Percentiles rank a stretch among this genome's conserved stretches.
These are phyloP conservation scores for Takifugu flavidus DNA, from an alignment of 2,113 vertebrate species.

Conservation along the genomic window DNA sequence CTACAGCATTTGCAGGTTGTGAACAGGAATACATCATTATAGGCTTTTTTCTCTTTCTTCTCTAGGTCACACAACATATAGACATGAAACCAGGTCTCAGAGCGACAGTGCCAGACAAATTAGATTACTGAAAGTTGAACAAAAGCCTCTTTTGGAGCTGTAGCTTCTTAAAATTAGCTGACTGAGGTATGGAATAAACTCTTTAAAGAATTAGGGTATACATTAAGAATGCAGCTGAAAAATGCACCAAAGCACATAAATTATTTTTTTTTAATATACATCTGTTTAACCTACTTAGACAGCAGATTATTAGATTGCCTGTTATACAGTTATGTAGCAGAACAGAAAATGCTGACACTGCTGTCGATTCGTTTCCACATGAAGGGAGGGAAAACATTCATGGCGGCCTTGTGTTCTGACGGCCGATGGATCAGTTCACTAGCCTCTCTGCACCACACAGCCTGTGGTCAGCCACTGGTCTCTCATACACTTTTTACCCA, in stretches of 20 bases:
- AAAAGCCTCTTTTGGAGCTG: conserved; percentile 1
- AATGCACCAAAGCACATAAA: neutral
- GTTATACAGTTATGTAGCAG: conserved; percentile 40
- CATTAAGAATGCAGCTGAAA: neutral
- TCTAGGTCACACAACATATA: neutral
- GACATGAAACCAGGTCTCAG: neutral
- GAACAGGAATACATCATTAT: conserved; percentile 11
- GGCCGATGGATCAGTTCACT: too few species aligned
- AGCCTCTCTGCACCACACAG: too few species aligned
- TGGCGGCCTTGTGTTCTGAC: too few species aligned
- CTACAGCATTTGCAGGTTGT: conserved; percentile 6
- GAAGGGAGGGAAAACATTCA: neutral
- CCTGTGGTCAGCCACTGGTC: too few species aligned
- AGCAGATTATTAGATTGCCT: neutral
- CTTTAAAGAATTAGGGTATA: neutral
- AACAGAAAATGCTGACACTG: conserved; percentile 27
- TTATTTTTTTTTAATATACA: neutral
- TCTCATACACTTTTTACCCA: too few species aligned
- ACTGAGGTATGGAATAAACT: neutral
- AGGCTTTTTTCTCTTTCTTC: too few species aligned
- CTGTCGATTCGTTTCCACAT: conserved; percentile 9
- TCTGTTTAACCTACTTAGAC: neutral
- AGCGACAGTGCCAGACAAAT: conserved; percentile 6
- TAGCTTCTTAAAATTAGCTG: neutral
- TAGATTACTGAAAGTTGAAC: conserved; percentile 4